Conservation (phyloP, 2,888 invertebrate species). For the Lasioglossum morio region DNA sequence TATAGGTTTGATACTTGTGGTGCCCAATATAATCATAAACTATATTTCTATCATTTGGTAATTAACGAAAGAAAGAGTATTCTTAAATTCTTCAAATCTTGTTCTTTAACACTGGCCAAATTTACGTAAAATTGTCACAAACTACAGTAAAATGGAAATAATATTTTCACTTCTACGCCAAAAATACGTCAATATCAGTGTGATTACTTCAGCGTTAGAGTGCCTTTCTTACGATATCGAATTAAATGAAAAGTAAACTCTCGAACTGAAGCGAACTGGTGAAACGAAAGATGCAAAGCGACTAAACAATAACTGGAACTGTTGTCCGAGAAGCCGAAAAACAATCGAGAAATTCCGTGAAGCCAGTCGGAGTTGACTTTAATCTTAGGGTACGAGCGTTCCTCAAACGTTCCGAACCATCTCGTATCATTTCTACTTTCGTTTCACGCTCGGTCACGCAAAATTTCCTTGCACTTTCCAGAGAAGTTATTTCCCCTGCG, state of each 20-base stretch:
- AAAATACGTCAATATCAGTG: neutral
- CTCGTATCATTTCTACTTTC: constrained; percentile 45
- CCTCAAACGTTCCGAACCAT: constrained; percentile 38
- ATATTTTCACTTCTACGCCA: neutral
- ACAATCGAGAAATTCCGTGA: neutral
- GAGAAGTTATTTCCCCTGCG: constrained; percentile 23
- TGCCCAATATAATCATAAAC: neutral
- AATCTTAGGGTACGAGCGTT: neutral
- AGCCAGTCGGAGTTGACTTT: neutral
- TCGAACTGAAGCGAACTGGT: neutral
- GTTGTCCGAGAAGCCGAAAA: neutral
- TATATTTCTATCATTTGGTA: neutral
- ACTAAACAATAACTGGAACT: neutral
- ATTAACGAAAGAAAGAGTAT: neutral
- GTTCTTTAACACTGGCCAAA: neutral
- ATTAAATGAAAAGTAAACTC: neutral
- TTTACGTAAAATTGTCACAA: neutral
- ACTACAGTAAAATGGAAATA: neutral
- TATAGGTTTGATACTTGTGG: neutral
- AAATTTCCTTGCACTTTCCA: constrained; percentile 42
- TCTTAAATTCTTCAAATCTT: neutral
- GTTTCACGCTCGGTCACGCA: constrained; percentile 52
- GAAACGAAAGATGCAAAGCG: neutral
- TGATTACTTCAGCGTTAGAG: neutral
- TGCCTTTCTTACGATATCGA: neutral